phyloP scores from a whole-genome alignment of 2,797 vertebrate genomes.

The Cercopithecus petaurista region DNA sequence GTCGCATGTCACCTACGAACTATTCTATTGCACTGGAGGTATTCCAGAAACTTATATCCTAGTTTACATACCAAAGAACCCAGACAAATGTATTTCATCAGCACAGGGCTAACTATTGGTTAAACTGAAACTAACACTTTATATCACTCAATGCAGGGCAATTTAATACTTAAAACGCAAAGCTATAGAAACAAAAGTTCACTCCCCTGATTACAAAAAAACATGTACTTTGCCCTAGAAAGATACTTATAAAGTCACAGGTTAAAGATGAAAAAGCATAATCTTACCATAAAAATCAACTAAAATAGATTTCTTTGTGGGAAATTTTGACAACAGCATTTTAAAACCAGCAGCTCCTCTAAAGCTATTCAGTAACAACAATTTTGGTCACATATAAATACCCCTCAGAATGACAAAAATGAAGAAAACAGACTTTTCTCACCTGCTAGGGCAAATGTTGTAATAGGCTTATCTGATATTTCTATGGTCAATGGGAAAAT shows the following conservation, averaged over 20 bases:
- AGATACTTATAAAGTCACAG: background rate
- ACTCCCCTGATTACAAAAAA: slow-evolving; percentile 1
- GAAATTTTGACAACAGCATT: background rate
- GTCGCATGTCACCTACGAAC: background rate
- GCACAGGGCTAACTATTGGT: background rate
- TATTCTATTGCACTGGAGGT: background rate
- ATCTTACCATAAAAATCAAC: background rate
- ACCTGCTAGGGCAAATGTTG: background rate
- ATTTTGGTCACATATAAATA: background rate
- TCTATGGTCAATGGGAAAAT: background rate
- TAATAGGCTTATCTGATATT: background rate
- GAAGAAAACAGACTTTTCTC: background rate
- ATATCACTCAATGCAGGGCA: background rate
- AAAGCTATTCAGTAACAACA: background rate
- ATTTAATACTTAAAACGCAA: slow-evolving; percentile 36
- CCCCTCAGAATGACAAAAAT: background rate
- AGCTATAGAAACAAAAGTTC: background rate
- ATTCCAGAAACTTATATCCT: background rate
- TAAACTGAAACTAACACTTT: slow-evolving; percentile 13
- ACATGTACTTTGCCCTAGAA: background rate
- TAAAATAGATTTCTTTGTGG: background rate
- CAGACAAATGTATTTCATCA: background rate
- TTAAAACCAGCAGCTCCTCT: background rate
- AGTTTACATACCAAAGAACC: background rate
- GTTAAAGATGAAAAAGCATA: background rate